Conservation (phyloP, 2,797 vertebrate genomes). For the Urosaurus nigricauda region DNA sequence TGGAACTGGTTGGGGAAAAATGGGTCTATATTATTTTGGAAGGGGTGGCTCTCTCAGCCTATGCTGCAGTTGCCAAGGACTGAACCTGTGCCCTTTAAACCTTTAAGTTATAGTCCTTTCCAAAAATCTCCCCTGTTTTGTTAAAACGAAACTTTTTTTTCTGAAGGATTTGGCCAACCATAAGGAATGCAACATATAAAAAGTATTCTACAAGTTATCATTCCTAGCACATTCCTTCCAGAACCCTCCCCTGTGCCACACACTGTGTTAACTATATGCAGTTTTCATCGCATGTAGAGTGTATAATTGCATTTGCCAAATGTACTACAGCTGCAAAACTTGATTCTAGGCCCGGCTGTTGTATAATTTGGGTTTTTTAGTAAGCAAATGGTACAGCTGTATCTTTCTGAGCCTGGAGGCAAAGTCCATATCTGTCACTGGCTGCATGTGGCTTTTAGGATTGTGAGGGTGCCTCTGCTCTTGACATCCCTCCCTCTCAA, state of each 20-base stretch:
- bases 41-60: not conserved
- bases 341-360: not conserved
- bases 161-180: not conserved
- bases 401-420: not conserved
- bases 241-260: not conserved
- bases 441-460: not conserved
- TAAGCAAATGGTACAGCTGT: not conserved
- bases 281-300: not conserved
- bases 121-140: not conserved
- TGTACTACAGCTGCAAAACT: not conserved
- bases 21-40: not conserved
- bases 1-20: too few relatives aligned
- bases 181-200: not conserved
- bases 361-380: not conserved
- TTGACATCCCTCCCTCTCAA: not conserved
- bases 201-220: not conserved
- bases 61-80: not conserved
- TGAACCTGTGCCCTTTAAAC: not conserved
- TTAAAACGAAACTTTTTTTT: not conserved
- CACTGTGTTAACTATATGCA: not conserved
- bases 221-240: too few relatives aligned
- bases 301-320: slow-evolving; percentile 2
- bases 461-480: not conserved
- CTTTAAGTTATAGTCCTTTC: not conserved
- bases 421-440: not conserved